phyloP scores from a whole-genome alignment of 2,113 vertebrate genomes.

The Crotalus helleri region DNA sequence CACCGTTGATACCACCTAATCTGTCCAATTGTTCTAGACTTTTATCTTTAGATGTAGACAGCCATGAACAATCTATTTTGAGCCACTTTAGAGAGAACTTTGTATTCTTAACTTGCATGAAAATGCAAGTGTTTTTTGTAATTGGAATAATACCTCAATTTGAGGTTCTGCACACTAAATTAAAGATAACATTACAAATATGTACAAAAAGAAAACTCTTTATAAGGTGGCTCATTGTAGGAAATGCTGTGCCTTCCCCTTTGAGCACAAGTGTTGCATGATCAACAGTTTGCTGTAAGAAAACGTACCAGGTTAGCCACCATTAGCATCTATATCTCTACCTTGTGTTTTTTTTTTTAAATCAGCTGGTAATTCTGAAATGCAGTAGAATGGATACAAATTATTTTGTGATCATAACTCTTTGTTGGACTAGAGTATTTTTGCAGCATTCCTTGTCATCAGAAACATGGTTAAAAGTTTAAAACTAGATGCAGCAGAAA shows the following conservation, averaged over 20 bases:
- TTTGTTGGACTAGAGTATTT: slow-evolving; percentile 97
- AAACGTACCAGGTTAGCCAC: slow-evolving; percentile 80
- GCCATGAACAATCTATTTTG: slow-evolving; percentile 87
- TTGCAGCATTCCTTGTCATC: slow-evolving; percentile 99
- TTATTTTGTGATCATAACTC: slow-evolving; percentile 97
- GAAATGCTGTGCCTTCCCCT: slow-evolving; percentile 84
- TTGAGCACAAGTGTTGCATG: slow-evolving; percentile 89
- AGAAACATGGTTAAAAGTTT: slow-evolving; percentile 90
- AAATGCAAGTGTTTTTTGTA: slow-evolving; percentile 82
- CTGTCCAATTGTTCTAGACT: slow-evolving; percentile 82
- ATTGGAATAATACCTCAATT: slow-evolving; percentile 83
- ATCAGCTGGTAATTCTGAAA: slow-evolving; percentile 85
- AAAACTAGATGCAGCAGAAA: slow-evolving; percentile 85
- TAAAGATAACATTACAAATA: slow-evolving; percentile 74
- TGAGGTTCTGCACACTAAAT: slow-evolving; percentile 79
- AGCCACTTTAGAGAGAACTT: slow-evolving; percentile 89
- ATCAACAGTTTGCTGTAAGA: slow-evolving; percentile 89
- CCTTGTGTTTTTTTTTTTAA: slow-evolving; percentile 85
- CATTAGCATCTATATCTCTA: slow-evolving; percentile 83
- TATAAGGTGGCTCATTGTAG: slow-evolving; percentile 86
- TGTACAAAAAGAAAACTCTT: slow-evolving; percentile 78
- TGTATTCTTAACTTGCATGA: slow-evolving; percentile 81
- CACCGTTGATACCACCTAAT: slow-evolving; percentile 85
- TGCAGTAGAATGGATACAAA: slow-evolving; percentile 96
- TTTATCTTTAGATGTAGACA: slow-evolving; percentile 88